phyloP scores from a whole-genome alignment of 2,113 vertebrate species.

The Toxostoma redivivum region DNA sequence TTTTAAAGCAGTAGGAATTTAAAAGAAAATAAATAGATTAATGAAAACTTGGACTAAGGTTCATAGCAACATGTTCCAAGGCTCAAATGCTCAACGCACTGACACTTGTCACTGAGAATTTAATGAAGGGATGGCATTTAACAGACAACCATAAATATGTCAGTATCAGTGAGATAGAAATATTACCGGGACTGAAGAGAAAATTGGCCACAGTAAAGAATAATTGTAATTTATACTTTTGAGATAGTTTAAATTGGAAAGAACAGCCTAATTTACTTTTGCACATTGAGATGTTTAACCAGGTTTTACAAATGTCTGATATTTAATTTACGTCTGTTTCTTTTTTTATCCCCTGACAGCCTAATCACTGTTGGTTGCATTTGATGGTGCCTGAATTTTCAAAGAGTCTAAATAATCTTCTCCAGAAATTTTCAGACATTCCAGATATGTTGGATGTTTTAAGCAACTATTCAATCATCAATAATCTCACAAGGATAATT shows the following conservation, averaged over 20 bases:
- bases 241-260: constrained; percentile 8
- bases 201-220: not conserved
- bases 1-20: not conserved
- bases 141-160: not conserved
- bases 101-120: not conserved
- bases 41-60: not conserved
- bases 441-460: constrained; percentile 73
- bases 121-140: not conserved
- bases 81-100: not conserved
- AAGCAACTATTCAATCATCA: constrained; percentile 80
- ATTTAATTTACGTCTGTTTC: constrained; percentile 24
- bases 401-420: constrained; percentile 71
- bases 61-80: not conserved
- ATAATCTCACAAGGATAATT: constrained; percentile 78
- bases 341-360: constrained; percentile 63
- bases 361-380: constrained; percentile 78
- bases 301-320: constrained; percentile 16
- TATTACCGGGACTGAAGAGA: not conserved
- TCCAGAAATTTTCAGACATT: constrained; percentile 77
- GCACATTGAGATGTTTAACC: not conserved
- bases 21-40: not conserved
- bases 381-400: constrained; percentile 78
- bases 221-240: not conserved
- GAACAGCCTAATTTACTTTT: constrained; percentile 21
- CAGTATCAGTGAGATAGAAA: not conserved